Evolutionary conservation across 2,888 invertebrate species (phyloP).

Genomic region (Corbicula japonica): DNA sequence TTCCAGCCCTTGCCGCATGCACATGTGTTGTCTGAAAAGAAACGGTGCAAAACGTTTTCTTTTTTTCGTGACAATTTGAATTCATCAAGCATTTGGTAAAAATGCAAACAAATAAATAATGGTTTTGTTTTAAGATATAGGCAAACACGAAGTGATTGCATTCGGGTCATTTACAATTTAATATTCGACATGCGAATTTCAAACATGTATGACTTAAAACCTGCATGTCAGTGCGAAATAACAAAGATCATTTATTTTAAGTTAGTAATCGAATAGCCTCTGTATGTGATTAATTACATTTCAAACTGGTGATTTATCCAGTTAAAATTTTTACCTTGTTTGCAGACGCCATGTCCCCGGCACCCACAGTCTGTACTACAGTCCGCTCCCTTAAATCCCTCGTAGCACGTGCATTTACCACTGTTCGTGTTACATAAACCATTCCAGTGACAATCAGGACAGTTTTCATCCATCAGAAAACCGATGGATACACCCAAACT

Average conservation of each 20-base stretch:
- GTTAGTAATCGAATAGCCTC: too few relatives aligned
- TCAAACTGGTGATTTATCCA: too few relatives aligned
- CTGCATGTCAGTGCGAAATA: too few relatives aligned
- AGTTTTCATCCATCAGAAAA: constrained; percentile 50
- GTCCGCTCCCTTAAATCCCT: constrained; percentile 62
- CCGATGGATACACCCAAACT: constrained; percentile 28
- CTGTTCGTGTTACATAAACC: constrained; percentile 57
- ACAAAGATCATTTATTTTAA: too few relatives aligned
- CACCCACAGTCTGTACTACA: constrained; percentile 72
- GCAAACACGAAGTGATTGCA: too few relatives aligned
- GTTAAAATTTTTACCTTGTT: constrained; percentile 65
- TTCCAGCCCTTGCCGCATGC: constrained; percentile 69
- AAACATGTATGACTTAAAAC: too few relatives aligned
- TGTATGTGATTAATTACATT: too few relatives aligned
- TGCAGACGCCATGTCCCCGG: constrained; percentile 68
- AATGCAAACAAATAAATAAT: too few relatives aligned
- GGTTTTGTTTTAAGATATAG: too few relatives aligned
- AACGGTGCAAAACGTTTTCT: background rate
- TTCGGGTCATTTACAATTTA: too few relatives aligned
- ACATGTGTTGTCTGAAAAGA: constrained; percentile 64
- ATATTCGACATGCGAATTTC: too few relatives aligned
- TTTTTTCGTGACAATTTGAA: background rate
- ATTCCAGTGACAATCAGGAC: constrained; percentile 68
- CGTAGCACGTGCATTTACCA: constrained; percentile 62
- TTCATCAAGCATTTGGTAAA: background rate